phyloP scores from a whole-genome alignment of 2,888 invertebrate species.

The Ecdyonurus torrentis region DNA sequence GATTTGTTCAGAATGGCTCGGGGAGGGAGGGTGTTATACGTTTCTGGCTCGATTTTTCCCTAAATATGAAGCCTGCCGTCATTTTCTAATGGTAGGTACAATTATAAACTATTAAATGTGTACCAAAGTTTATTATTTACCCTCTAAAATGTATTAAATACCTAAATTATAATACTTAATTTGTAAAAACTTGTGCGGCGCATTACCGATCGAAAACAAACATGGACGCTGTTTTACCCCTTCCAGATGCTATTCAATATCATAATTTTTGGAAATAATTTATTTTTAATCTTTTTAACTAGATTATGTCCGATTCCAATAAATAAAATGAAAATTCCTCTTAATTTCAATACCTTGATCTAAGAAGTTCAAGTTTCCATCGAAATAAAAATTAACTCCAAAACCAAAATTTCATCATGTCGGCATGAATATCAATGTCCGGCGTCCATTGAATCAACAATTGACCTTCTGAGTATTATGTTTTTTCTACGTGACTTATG shows the following conservation, averaged over 20 bases:
- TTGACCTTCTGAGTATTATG: too few relatives aligned
- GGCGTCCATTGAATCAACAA: background rate
- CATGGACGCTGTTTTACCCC: background rate
- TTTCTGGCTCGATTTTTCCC: background rate
- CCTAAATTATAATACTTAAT: background rate
- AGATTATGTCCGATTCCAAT: background rate
- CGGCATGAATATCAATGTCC: background rate
- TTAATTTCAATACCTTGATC: background rate
- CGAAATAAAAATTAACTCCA: background rate
- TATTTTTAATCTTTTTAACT: background rate
- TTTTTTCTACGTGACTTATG: too few relatives aligned
- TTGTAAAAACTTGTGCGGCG: background rate
- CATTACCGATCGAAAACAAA: background rate
- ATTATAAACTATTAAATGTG: background rate
- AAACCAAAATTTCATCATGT: background rate
- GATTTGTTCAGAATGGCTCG: conserved; percentile 6
- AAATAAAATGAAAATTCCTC: background rate
- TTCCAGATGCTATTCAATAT: background rate
- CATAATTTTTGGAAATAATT: background rate
- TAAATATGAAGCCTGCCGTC: background rate
- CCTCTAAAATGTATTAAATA: background rate
- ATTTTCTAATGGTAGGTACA: background rate
- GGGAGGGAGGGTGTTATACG: background rate
- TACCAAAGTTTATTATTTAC: background rate
- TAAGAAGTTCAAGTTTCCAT: background rate